A percentile compares a stretch with the other conserved stretches of the same genome.
Conservation (phyloP, 2,888 invertebrate genomes). For the Drosophila flavopinicola region DNA sequence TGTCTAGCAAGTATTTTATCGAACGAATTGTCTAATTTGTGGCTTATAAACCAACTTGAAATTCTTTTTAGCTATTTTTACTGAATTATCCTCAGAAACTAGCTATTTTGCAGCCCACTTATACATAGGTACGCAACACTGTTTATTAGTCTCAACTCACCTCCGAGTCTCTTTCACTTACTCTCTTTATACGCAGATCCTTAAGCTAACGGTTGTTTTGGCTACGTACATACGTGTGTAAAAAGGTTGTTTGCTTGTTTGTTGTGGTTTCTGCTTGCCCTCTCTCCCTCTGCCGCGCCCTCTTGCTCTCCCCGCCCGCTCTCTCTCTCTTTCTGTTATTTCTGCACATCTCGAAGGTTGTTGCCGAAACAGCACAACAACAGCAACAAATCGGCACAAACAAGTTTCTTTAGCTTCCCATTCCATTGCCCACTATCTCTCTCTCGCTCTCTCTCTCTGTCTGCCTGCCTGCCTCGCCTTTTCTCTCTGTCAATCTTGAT, state of each 20-base stretch:
- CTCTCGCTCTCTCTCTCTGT: neutral
- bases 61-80: neutral
- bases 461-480: neutral
- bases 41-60: no score
- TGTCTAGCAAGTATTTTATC: no score
- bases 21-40: no score
- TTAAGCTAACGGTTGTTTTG: constrained; percentile 64
- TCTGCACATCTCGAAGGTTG: constrained; percentile 27
- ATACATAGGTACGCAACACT: neutral
- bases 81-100: neutral
- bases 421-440: constrained; percentile 2
- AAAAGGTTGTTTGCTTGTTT: constrained; percentile 54
- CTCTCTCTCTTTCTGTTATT: constrained; percentile 2
- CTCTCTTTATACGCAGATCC: constrained; percentile 42
- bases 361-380: constrained; percentile 15
- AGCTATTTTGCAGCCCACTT: neutral
- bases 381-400: constrained; percentile 21
- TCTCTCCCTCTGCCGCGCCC: neutral
- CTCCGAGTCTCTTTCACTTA: neutral
- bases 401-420: constrained; percentile 16
- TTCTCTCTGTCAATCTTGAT: constrained; percentile 13
- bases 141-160: neutral
- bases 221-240: constrained; percentile 19
- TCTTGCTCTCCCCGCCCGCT: neutral
- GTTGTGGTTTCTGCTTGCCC: constrained; percentile 18